A percentile compares a stretch with the other conserved stretches of the same genome.
These are phyloP conservation scores for Geopemphigus sp. DNA, from an alignment of 1,140 invertebrate genomes.

Conservation along the genomic window DNA sequence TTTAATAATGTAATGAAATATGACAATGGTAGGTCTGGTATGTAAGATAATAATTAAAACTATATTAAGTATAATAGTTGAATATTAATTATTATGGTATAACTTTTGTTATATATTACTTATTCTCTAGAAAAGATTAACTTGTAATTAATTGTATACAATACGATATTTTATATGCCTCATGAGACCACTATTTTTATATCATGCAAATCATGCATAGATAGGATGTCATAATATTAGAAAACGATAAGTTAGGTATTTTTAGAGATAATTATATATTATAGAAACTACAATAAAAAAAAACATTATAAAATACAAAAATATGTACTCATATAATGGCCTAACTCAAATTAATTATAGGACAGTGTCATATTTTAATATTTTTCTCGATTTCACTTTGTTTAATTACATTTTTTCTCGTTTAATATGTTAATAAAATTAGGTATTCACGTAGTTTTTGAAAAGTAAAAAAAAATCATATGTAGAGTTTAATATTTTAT, in stretches of 20 bases:
- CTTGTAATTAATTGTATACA: neutral
- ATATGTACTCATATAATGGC: neutral
- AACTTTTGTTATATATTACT: constrained; percentile 1
- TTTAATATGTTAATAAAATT: too few species aligned
- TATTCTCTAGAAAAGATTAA: constrained; percentile 13
- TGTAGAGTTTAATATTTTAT: too few species aligned
- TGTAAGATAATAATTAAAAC: neutral
- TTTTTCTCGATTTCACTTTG: neutral
- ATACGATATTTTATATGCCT: neutral
- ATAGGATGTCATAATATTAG: constrained; percentile 25
- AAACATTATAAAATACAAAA: neutral
- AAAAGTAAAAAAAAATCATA: too few species aligned
- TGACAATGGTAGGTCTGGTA: neutral
- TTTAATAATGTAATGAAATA: too few species aligned
- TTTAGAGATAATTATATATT: constrained; percentile 11
- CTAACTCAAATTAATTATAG: neutral
- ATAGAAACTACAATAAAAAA: neutral
- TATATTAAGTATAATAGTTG: neutral
- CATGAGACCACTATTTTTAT: constrained; percentile 3
- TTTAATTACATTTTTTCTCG: neutral
- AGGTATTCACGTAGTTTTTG: too few species aligned
- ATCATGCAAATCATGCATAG: constrained; percentile 1
- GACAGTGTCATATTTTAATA: neutral
- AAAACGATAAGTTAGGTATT: constrained; percentile 39
- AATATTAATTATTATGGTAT: neutral